Conservation (phyloP, 2,113 vertebrate species). For the Amazona guildingii region DNA sequence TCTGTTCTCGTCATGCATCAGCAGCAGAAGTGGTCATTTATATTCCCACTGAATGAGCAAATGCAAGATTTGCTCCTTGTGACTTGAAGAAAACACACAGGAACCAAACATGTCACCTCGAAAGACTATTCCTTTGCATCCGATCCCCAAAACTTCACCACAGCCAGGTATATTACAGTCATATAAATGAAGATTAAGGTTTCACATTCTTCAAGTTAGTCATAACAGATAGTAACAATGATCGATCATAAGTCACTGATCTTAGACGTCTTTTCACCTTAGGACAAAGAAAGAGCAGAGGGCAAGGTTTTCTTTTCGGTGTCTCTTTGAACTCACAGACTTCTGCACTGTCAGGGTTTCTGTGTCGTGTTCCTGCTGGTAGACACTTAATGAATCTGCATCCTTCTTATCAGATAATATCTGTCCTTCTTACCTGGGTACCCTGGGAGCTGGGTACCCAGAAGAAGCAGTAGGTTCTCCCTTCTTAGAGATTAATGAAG, state of each 20-base stretch:
- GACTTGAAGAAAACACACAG: not conserved
- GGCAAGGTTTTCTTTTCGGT: not conserved
- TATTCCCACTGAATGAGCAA: not conserved
- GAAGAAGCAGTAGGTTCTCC: not conserved
- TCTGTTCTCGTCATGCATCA: not conserved
- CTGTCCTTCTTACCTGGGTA: not conserved
- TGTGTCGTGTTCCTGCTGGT: not conserved
- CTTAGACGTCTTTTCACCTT: not conserved
- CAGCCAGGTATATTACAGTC: not conserved
- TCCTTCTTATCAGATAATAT: not conserved
- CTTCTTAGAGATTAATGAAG: not conserved
- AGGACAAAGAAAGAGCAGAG: not conserved
- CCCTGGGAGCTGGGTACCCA: not conserved
- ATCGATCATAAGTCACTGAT: not conserved
- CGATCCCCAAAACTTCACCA: not conserved
- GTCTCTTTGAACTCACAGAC: not conserved
- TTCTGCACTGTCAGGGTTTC: not conserved
- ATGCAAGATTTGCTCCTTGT: not conserved
- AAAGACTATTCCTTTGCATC: not conserved
- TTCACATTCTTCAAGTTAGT: not conserved
- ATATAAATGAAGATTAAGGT: not conserved
- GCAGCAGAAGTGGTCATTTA: not conserved
- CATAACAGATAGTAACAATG: not conserved
- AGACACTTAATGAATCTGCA: not conserved
- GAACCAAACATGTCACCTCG: not conserved